Conservation (phyloP, 2,888 invertebrate genomes). For the Lampropteryx suffumata region DNA sequence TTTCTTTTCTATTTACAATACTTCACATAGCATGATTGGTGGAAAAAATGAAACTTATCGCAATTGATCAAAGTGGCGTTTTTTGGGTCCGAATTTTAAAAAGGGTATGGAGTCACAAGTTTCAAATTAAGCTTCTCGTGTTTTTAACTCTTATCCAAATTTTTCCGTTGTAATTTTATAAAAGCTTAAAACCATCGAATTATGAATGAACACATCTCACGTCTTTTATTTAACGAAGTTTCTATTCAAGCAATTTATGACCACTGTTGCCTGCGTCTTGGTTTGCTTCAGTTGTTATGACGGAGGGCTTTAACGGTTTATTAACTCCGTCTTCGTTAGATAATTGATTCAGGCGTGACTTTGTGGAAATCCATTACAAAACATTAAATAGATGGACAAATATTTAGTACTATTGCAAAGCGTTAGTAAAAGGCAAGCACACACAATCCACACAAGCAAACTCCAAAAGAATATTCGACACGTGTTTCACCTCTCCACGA, state of each 20-base stretch:
- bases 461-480: too few species aligned
- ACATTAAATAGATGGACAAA: too few species aligned
- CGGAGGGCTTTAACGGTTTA: too few species aligned
- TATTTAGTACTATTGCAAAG: too few species aligned
- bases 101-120: conserved; percentile 26
- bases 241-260: conserved; percentile 12
- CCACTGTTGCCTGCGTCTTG: conserved; percentile 8
- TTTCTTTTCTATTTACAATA: conserved; percentile 40
- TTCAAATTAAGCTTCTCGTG: conserved; percentile 33
- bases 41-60: conserved; percentile 24
- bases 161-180: conserved; percentile 36
- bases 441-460: too few species aligned
- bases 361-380: too few species aligned
- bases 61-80: conserved; percentile 23
- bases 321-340: too few species aligned
- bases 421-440: too few species aligned
- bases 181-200: conserved; percentile 34
- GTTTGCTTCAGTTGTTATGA: conserved; percentile 10
- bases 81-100: conserved; percentile 33
- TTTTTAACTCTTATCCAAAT: conserved; percentile 38
- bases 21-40: conserved; percentile 23
- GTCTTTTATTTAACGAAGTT: conserved; percentile 19
- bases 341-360: too few species aligned
- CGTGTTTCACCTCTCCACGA: too few species aligned
- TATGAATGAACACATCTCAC: conserved; percentile 30